Conservation (phyloP, 2,797 vertebrate genomes). For the Ctenosaura bakeri region DNA sequence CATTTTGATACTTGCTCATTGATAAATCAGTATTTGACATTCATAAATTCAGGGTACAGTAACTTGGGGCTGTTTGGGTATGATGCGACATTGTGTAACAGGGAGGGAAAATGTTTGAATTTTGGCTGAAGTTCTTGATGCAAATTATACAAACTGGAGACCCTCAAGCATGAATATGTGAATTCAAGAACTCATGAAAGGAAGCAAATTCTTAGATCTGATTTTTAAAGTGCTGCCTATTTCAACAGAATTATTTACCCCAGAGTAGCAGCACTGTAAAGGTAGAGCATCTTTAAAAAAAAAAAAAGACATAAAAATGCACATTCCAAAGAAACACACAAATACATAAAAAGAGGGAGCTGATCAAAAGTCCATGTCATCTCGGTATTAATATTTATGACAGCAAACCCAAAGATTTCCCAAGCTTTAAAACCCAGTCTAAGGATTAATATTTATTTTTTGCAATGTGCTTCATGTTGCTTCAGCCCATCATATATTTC, state of each 20-base stretch:
- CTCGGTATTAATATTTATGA: not conserved
- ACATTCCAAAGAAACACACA: not conserved
- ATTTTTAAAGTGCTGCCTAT: not conserved
- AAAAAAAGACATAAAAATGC: not conserved
- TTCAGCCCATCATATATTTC: not conserved
- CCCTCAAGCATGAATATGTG: constrained; percentile 10
- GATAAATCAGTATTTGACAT: constrained; percentile 28
- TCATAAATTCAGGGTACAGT: constrained; percentile 7
- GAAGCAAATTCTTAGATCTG: not conserved
- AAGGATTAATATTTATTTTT: constrained; percentile 44
- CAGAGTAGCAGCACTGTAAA: not conserved
- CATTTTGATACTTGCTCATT: not conserved
- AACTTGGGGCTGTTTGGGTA: constrained; percentile 15
- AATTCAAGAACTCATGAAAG: not conserved
- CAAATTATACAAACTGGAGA: not conserved
- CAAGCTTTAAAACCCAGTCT: constrained; percentile 16
- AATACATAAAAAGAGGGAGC: not conserved
- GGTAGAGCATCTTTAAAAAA: fast-evolving
- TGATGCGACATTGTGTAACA: not conserved
- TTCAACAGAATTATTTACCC: not conserved
- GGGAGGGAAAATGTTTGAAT: not conserved
- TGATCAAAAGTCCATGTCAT: not conserved
- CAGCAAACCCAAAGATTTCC: not conserved
- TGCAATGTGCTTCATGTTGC: constrained; percentile 2
- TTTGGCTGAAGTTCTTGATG: constrained; percentile 9